These are phyloP conservation scores for Alloscopus bannaensis DNA, from an alignment of 2,888 invertebrate genomes.

Conservation along the genomic window DNA sequence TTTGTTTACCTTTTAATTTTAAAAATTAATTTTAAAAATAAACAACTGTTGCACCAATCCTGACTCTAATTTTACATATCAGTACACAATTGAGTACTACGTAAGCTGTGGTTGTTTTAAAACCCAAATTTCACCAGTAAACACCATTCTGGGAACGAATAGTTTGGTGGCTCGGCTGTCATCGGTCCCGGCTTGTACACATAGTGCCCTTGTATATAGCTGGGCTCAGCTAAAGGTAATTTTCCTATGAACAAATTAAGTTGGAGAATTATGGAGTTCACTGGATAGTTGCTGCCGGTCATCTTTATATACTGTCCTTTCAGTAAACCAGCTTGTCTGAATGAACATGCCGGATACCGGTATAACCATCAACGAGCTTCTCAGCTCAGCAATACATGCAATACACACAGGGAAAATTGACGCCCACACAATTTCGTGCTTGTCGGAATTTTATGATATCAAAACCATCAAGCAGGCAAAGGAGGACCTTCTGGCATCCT, in stretches of 20 bases:
- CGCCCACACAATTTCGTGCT: background rate
- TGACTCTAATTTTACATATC: no score
- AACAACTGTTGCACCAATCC: no score
- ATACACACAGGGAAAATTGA: background rate
- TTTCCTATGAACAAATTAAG: background rate
- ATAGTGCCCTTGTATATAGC: no score
- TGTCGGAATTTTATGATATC: background rate
- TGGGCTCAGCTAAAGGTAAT: background rate
- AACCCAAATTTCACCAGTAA: no score
- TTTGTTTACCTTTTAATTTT: no score
- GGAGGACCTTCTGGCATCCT: background rate
- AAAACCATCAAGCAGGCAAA: background rate
- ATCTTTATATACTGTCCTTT: background rate
- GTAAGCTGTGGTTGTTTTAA: no score
- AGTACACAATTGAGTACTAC: no score
- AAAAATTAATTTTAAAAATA: no score
- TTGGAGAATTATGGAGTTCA: no score
- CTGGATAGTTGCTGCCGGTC: constrained; percentile 9
- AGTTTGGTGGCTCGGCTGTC: background rate
- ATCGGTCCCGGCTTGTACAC: constrained; percentile 15
- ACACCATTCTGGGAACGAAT: constrained; percentile 1
- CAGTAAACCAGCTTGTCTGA: no score
- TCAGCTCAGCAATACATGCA: background rate
- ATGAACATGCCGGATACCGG: background rate
- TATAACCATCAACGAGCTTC: constrained; percentile 4